Base-by-base conservation (phyloP, 2,113 vertebrate species). In the Lagopus leucura region DNA sequence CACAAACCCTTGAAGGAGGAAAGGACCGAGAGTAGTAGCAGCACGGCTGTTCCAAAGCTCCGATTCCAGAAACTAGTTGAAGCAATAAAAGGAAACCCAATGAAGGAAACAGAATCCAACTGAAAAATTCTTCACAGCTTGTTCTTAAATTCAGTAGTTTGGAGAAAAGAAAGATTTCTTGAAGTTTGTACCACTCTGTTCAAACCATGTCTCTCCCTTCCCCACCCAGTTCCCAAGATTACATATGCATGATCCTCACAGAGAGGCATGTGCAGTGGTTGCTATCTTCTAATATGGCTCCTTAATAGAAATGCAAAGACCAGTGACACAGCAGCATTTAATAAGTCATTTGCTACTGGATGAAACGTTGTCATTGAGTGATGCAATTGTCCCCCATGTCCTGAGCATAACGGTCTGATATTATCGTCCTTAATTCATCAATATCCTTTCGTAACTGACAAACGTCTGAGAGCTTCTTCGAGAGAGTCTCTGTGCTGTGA, bases 351-450 rank as follows among this genome's bases (percentile, higher is more conserved):
- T 96, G 90, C 92, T 86, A 75, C 81, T 43, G 74, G 92, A 65
- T 40, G 83, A 82, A 81, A 81, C 2, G 50, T 10, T 81, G 94
- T 99, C 98, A 99, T 24, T 99, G 98, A 79, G 98, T 98, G 82
- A 98, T 97, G 82, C 98, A 98, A 96, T 97, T 98, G 88, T 99
- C 98, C 32, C 98, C 98, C 98, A 98, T 98, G 95, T 98, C 98
- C 98, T 99, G 98, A 94, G 98, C 98, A 1, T 98, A 99, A 74
- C 98, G 98, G 88, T 99, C 99, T 0, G 99, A 99, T 95, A 99
- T 98, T 36, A 97, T 97, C 76, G 97, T 99, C 97, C 99, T 98
- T 94, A 99, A 96, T 36, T 98, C 98, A 45, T 99, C 99, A 2
- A 99, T 98, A 92, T 99, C 99, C 86, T 98, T 98, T 70, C 99